Evolutionary conservation across 64 coral and sea anemone species (phyloP).

Genomic region (Montipora cactus): DNA sequence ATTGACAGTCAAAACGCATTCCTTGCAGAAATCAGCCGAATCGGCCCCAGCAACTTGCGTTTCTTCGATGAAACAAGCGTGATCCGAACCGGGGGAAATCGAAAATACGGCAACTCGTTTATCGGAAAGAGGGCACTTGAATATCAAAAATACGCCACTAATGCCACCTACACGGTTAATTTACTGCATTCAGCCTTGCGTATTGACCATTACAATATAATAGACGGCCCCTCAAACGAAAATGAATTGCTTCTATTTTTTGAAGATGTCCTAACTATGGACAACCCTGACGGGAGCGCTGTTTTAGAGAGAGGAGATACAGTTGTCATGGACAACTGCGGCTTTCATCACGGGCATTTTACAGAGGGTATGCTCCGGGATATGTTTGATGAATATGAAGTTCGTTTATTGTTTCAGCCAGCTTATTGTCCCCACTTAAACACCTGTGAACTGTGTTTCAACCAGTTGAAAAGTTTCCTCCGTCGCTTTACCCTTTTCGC

Average conservation of each 20-base stretch:
- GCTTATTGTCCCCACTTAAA: conserved; percentile 51
- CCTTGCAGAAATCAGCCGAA: conserved; percentile 1
- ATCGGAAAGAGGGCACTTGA: conserved; percentile 25
- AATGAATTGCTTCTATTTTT: conserved; percentile 33
- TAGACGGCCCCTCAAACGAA: conserved; percentile 36
- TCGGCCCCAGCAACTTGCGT: conserved; percentile 10
- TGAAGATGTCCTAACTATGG: conserved; percentile 40
- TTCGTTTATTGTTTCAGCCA: conserved; percentile 27
- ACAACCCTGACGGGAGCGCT: conserved; percentile 47
- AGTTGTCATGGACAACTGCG: conserved; percentile 61
- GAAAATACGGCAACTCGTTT: conserved; percentile 11
- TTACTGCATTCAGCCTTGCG: conserved; percentile 40
- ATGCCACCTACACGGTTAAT: conserved; percentile 63
- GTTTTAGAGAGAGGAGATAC: conserved; percentile 36
- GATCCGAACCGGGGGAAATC: neutral
- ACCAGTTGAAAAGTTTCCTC: conserved; percentile 30
- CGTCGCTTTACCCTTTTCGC: conserved; percentile 18
- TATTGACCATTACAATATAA: conserved; percentile 32
- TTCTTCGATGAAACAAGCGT: conserved; percentile 45
- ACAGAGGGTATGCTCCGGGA: conserved; percentile 24
- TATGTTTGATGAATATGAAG: conserved; percentile 28
- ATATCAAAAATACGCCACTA: conserved; percentile 58
- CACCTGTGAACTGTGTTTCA: conserved; percentile 46
- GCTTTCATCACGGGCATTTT: conserved; percentile 44
- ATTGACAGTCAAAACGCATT: conserved; percentile 28